These are phyloP conservation scores for Anthophora plumipes DNA, from an alignment of 2,888 invertebrate species.

Conservation along the genomic window DNA sequence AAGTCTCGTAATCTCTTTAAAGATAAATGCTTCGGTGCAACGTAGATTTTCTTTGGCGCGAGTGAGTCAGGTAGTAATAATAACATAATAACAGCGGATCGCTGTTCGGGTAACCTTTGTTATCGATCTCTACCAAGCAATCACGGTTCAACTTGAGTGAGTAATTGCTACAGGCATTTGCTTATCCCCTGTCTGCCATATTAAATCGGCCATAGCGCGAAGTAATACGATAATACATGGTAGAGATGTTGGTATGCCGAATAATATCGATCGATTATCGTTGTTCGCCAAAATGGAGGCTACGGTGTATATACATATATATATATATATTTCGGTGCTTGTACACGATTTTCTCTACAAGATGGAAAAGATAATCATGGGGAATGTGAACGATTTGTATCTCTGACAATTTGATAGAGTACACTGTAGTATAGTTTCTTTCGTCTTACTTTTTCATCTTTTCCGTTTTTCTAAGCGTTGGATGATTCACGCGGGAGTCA, in stretches of 20 bases:
- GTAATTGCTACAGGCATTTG: conserved; percentile 68
- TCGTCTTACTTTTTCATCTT: no score
- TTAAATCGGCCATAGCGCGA: conserved; percentile 22
- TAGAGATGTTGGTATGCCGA: conserved; percentile 54
- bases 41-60: conserved; percentile 5
- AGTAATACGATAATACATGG: conserved; percentile 42
- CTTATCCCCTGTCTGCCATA: conserved; percentile 40
- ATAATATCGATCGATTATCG: conserved; percentile 55
- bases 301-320: no score
- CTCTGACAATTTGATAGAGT: conserved; percentile 25
- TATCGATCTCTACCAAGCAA: conserved; percentile 67
- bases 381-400: conserved; percentile 23
- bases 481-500: not conserved
- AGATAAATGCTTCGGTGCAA: not conserved
- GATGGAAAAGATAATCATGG: conserved; percentile 34
- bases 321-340: not conserved
- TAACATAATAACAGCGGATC: conserved; percentile 71
- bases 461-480: no score
- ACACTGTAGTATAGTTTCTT: no score
- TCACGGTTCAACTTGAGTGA: conserved; percentile 55
- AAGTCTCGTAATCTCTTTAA: not conserved
- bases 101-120: conserved; percentile 71
- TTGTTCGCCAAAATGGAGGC: conserved; percentile 55
- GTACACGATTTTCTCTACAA: not conserved
- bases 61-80: conserved; percentile 62